phyloP scores from a whole-genome alignment of 2,888 invertebrate species.

The Orthosia incerta region DNA sequence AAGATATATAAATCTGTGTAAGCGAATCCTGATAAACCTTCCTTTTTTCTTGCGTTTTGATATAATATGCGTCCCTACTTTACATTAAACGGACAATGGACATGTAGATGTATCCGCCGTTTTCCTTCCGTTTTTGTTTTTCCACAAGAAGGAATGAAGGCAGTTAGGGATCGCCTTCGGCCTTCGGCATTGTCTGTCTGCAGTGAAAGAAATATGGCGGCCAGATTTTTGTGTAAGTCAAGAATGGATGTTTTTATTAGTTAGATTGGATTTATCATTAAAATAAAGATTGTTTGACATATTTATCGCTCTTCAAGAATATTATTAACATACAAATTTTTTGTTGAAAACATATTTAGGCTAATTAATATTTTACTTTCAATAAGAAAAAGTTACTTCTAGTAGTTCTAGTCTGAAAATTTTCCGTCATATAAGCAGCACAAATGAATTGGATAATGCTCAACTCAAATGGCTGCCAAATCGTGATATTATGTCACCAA shows the following conservation, averaged over 20 bases:
- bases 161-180: slow-evolving; percentile 37
- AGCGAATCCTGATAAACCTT: slow-evolving; percentile 3
- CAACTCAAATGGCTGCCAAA: slow-evolving; percentile 66
- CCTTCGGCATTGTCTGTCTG: slow-evolving; percentile 40
- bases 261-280: slow-evolving; percentile 17
- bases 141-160: slow-evolving; percentile 24
- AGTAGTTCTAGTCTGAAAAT: not conserved
- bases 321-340: not conserved
- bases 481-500: slow-evolving; percentile 62
- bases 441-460: slow-evolving; percentile 56
- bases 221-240: slow-evolving; percentile 23
- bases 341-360: not conserved
- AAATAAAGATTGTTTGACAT: slow-evolving; percentile 1
- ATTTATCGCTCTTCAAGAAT: not conserved
- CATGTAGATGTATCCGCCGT: slow-evolving; percentile 27
- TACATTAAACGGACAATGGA: slow-evolving; percentile 52
- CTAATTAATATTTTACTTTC: not conserved
- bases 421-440: slow-evolving; percentile 20
- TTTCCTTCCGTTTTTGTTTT: slow-evolving; percentile 53
- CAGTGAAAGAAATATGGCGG: slow-evolving; percentile 42
- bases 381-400: not conserved
- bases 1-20: not conserved
- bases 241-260: slow-evolving; percentile 34
- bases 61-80: slow-evolving; percentile 49
- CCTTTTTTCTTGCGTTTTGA: slow-evolving; percentile 34